Evolutionary conservation across 1,140 invertebrate species (phyloP).

Genomic region (Drosophila oshimai): DNA sequence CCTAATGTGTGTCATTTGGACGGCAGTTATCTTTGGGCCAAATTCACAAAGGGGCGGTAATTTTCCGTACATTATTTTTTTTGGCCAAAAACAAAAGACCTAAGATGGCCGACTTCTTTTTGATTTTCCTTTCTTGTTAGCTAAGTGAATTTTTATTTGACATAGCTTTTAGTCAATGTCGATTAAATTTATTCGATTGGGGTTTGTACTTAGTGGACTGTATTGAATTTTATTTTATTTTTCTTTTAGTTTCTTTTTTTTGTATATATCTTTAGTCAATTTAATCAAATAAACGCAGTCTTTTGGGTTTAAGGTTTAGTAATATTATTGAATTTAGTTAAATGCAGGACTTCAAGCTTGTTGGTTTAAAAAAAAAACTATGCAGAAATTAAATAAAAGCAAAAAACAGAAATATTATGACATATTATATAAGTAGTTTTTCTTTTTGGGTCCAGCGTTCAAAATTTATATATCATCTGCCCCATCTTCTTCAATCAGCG

Average conservation of each 20-base stretch:
- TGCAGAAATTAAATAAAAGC: no score
- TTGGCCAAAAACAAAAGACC: not conserved
- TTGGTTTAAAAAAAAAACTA: no score
- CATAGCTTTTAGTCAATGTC: slow-evolving; percentile 49
- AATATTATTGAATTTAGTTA: no score
- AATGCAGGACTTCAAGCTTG: no score
- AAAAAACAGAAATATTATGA: no score
- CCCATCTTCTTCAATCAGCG: slow-evolving; percentile 15
- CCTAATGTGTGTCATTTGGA: slow-evolving; percentile 69
- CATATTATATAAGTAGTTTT: no score
- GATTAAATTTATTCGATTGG: slow-evolving; percentile 39
- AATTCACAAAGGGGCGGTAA: slow-evolving; percentile 60
- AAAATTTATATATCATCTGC: slow-evolving; percentile 31
- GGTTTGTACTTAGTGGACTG: not conserved
- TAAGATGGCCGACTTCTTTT: not conserved
- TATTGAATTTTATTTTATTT: slow-evolving; percentile 32
- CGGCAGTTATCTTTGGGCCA: slow-evolving; percentile 61
- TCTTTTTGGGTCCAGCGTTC: not conserved
- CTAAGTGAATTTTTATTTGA: slow-evolving; percentile 64
- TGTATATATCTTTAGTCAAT: not conserved
- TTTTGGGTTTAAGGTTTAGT: no score
- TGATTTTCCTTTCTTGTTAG: slow-evolving; percentile 29
- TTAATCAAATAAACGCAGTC: no score
- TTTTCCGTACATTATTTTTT: slow-evolving; percentile 33
- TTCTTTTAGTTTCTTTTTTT: not conserved